Percentiles rank a stretch among this genome's conserved stretches.
phyloP scores from a whole-genome alignment of 2,797 vertebrate genomes.

The Mycteria americana region DNA sequence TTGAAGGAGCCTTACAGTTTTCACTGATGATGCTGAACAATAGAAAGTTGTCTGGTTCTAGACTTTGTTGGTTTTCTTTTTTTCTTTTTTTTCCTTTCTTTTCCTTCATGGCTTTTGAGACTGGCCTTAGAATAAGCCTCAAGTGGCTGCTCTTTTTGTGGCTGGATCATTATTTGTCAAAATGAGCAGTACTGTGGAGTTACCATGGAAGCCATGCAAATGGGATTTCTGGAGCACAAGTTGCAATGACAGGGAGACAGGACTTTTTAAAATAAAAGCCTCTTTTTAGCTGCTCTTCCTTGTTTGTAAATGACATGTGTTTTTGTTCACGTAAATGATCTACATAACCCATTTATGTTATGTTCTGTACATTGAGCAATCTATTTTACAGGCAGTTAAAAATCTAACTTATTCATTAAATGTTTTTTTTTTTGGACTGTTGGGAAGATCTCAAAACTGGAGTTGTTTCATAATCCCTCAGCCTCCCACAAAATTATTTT shows the following conservation, averaged over 20 bases:
- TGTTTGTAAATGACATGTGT: not conserved
- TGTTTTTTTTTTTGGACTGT: not conserved
- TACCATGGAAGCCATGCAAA: slow-evolving; percentile 81
- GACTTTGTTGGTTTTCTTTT: not conserved
- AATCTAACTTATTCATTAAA: not conserved
- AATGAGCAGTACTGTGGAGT: slow-evolving; percentile 69
- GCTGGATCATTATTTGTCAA: slow-evolving; percentile 63
- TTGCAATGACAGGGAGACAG: slow-evolving; percentile 65
- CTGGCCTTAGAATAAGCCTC: slow-evolving; percentile 37
- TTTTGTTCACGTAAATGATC: not conserved
- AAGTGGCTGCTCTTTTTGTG: slow-evolving; percentile 46
- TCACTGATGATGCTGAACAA: not conserved
- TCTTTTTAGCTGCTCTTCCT: not conserved
- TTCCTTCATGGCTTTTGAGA: not conserved
- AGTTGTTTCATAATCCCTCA: slow-evolving; percentile 33
- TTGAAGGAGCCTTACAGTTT: not conserved
- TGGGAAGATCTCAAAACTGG: slow-evolving; percentile 14
- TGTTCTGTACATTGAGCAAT: not conserved
- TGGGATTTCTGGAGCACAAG: slow-evolving; percentile 86
- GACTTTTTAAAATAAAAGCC: slow-evolving; percentile 5
- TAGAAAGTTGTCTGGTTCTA: not conserved
- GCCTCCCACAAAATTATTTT: slow-evolving; percentile 28
- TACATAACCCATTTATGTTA: not conserved
- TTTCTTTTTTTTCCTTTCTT: not conserved
- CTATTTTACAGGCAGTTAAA: slow-evolving; percentile 9